Conservation (phyloP, 2,797 vertebrate species). For the Carapus acus region DNA sequence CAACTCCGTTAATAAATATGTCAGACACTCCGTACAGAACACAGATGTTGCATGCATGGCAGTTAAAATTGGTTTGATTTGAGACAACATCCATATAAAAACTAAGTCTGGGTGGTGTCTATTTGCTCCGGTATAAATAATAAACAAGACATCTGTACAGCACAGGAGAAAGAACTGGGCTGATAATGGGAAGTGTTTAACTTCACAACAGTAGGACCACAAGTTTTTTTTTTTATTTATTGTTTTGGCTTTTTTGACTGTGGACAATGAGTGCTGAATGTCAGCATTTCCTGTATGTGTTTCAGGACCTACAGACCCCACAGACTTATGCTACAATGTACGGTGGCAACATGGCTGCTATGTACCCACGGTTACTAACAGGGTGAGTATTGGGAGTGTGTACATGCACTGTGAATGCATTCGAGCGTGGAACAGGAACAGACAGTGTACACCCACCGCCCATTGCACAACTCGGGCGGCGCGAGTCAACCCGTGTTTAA, state of each 20-base stretch:
- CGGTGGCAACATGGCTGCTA: constrained; percentile 10
- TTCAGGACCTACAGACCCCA: constrained; percentile 51
- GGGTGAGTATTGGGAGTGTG: constrained; percentile 43
- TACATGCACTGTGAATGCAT: constrained; percentile 52
- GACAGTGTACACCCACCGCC: constrained; percentile 43
- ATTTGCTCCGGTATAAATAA: constrained; percentile 60
- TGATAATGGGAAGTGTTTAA: constrained; percentile 57
- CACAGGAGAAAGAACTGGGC: constrained; percentile 66
- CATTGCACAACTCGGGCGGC: too few species aligned
- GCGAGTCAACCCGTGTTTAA: too few species aligned
- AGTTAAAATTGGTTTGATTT: constrained; percentile 71
- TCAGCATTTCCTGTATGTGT: constrained; percentile 59
- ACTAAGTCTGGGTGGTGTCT: constrained; percentile 68
- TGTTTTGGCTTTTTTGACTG: too few species aligned
- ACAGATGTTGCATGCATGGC: constrained; percentile 86
- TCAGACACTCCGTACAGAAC: constrained; percentile 75
- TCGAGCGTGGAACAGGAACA: constrained; percentile 49
- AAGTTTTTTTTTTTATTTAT: constrained; percentile 38
- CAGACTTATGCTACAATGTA: constrained; percentile 75
- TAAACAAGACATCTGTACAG: constrained; percentile 66
- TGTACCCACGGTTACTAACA: constrained; percentile 38
- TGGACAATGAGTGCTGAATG: constrained; percentile 61
- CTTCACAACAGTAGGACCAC: constrained; percentile 57
- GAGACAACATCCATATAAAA: constrained; percentile 63
- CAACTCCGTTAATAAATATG: constrained; percentile 71